Base-by-base conservation (phyloP, 2,113 vertebrate genomes). In the Empidonax traillii region DNA sequence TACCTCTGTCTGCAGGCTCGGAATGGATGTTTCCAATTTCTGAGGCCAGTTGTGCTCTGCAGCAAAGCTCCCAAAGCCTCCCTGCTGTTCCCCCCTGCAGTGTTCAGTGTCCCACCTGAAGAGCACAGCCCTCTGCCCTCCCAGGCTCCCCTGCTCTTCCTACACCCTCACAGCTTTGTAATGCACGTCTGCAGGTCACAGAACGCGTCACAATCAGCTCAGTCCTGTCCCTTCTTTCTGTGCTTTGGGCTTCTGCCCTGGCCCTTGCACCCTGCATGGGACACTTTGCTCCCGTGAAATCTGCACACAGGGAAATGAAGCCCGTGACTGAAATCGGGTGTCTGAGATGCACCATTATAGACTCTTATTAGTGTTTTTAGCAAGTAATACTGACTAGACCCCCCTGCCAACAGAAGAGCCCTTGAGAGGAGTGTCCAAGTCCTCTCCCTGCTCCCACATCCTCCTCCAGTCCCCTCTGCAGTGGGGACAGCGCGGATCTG, bases 371-470 rank as follows among this genome's bases (percentile, higher is more conserved):
- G 20, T 47, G 9, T 37, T 28, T 51, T 28, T 31, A 49, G n/a
- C 47, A 35, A 69, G 17, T 77, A 81, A 93, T 27, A 52, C 59
- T 81, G 58, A 35, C 44, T 20, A 3, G 27, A 10, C 7, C 18
- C 22, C 10, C 10, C 10, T 39, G 18, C 10, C 52, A 49, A 2
- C 31, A 51, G 21, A 23, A 0, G 1, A 75, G n/a, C 43, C 78
- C 14, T 20, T 19, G 31, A 30, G 33, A 9, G 4, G 27, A 1
- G 0, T 4, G 0, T 10, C 13, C 49, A 20, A 3, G 1, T 7
- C 55, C 13, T 4, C 51, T 49, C 27, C 44, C 3, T 51, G 59
- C 43, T 43, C 52, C 62, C 22, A 1, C 8, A 0, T 4, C 44
- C 63, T 31, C 30, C 28, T 31, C 55, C 41, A 23, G 0, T 1